These are phyloP conservation scores for Lamprologus callipterus DNA, from an alignment of 2,113 vertebrate species.

Conservation along the genomic window DNA sequence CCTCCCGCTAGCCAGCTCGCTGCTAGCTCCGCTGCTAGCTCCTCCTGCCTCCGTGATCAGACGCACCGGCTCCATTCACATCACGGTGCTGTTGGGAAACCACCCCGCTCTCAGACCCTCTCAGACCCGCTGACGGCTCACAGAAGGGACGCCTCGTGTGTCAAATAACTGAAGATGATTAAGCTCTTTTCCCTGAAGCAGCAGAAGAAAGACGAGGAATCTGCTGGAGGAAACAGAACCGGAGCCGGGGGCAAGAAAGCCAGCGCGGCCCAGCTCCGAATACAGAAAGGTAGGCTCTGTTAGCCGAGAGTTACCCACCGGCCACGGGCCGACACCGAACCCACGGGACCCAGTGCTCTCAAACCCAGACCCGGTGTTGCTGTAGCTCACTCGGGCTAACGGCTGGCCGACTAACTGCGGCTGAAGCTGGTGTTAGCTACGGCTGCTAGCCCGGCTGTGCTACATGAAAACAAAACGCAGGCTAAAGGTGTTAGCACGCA, in stretches of 20 bases:
- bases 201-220: constrained; percentile 99
- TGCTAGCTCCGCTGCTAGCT: constrained; percentile 37
- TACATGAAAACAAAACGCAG: constrained; percentile 35
- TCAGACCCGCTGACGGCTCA: background rate
- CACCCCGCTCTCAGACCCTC: background rate
- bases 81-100: constrained; percentile 37
- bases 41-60: constrained; percentile 17
- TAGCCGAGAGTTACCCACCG: background rate
- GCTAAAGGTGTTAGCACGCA: background rate
- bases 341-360: background rate
- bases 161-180: constrained; percentile 78
- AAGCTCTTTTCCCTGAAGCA: constrained; percentile 96
- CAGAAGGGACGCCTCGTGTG: background rate
- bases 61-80: constrained; percentile 62
- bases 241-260: constrained; percentile 86
- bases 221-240: constrained; percentile 87
- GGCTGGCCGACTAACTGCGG: constrained; percentile 7
- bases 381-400: background rate
- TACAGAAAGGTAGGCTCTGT: constrained; percentile 83
- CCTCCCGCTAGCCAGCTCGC: background rate
- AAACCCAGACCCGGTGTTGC: background rate
- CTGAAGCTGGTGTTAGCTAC: background rate
- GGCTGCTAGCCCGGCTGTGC: background rate
- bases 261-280: constrained; percentile 91
- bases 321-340: background rate